Percentiles rank a stretch among this genome's conserved stretches.
Conservation (phyloP, 2,797 vertebrate genomes). For the Arnoldichthys spilopterus region DNA sequence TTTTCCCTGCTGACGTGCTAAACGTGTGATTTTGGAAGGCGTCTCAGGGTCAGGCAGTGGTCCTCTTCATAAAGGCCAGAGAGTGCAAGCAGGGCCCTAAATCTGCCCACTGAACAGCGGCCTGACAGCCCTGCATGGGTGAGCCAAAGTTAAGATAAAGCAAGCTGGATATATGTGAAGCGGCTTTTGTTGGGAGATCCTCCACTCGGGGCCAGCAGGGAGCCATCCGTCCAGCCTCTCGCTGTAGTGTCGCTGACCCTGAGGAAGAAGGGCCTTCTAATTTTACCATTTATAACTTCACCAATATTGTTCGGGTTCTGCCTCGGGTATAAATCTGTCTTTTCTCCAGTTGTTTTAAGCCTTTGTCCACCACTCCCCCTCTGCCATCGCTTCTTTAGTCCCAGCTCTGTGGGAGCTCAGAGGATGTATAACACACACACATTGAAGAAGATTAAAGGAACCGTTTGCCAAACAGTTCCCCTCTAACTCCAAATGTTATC, state of each 20-base stretch:
- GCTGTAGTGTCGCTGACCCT: slow-evolving; percentile 83
- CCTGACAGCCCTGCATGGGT: slow-evolving; percentile 77
- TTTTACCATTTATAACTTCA: slow-evolving; percentile 76
- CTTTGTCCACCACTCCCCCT: slow-evolving; percentile 49
- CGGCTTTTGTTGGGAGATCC: slow-evolving; percentile 76
- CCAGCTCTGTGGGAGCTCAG: slow-evolving; percentile 43
- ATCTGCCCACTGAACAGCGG: slow-evolving; percentile 72
- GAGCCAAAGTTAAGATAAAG: slow-evolving; percentile 79
- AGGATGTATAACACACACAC: slow-evolving; percentile 22
- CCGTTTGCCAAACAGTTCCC: not conserved
- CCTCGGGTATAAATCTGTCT: slow-evolving; percentile 59
- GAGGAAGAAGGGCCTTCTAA: slow-evolving; percentile 76
- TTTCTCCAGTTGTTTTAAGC: slow-evolving; percentile 55
- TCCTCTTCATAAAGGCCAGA: slow-evolving; percentile 62
- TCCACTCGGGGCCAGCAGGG: slow-evolving; percentile 72
- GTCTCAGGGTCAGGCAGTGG: slow-evolving; percentile 48
- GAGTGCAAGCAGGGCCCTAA: slow-evolving; percentile 77
- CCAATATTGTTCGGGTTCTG: slow-evolving; percentile 61
- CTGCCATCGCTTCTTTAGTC: slow-evolving; percentile 48
- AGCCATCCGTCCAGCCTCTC: slow-evolving; percentile 71
- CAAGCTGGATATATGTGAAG: slow-evolving; percentile 74
- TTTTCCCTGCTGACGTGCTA: slow-evolving; percentile 24
- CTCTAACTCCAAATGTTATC: not conserved
- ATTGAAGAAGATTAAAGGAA: slow-evolving; percentile 12
- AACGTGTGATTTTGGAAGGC: slow-evolving; percentile 19